Percentiles rank a stretch among this genome's conserved stretches.
Conservation (phyloP, 1,140 invertebrate species). For the Callitettix versicolor region DNA sequence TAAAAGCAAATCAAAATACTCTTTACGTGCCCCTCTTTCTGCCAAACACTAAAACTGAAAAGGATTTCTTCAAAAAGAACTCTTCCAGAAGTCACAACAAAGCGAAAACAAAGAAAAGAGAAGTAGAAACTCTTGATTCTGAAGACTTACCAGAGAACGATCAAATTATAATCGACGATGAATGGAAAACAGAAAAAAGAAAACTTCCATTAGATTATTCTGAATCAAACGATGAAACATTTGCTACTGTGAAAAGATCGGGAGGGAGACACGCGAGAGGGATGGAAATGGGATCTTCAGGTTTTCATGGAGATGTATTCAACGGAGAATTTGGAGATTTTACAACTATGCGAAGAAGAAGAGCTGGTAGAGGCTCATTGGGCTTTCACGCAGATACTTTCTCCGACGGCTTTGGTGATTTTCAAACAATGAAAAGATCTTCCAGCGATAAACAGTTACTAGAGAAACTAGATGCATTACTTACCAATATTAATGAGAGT, state of each 20-base stretch:
- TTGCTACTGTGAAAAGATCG: conserved; percentile 24
- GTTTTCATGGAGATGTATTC: conserved; percentile 38
- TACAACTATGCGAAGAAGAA: conserved; percentile 29
- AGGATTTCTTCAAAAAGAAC: too few species aligned
- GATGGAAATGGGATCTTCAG: conserved; percentile 24
- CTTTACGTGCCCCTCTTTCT: too few species aligned
- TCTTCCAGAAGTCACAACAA: too few species aligned
- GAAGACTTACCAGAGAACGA: not conserved
- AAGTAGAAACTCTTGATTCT: not conserved
- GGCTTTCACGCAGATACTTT: conserved; percentile 33
- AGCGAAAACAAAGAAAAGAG: too few species aligned
- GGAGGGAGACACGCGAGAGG: conserved; percentile 16
- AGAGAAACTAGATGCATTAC: not conserved
- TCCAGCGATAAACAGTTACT: not conserved
- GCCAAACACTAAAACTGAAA: too few species aligned
- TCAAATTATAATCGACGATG: not conserved
- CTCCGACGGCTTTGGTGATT: conserved; percentile 28
- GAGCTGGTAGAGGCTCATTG: conserved; percentile 25
- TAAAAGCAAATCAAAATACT: too few species aligned
- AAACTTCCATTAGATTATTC: too few species aligned
- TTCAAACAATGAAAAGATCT: conserved; percentile 30
- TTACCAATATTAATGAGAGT: not conserved
- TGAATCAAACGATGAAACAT: conserved; percentile 32
- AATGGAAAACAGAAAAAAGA: not conserved
- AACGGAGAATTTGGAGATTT: conserved; percentile 36